Evolutionary conservation across 2,888 invertebrate species (phyloP), one percentile per base, ranked within the genome.

Genomic region (Vanessa cardui): DNA sequence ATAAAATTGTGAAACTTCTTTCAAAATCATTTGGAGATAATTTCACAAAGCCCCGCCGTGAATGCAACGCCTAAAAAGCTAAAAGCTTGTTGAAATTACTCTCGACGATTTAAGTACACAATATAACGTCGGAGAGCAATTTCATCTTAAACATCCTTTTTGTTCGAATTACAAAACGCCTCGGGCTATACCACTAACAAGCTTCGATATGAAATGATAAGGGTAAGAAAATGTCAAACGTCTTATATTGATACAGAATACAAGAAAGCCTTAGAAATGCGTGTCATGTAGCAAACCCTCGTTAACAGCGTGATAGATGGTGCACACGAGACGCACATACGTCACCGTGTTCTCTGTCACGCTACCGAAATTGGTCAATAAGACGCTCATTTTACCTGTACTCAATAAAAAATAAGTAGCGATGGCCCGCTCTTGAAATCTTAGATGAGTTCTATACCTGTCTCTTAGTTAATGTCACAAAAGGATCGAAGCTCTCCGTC

Each of bases 271-370:
- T 68, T 77, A 74, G 79, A 77, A 73, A 76, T 74, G 74, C 79
- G 81, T 80, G 79, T 85, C 84, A 74, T 79, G 81, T 85, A 80
- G 76, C 84, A 76, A 76, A 76, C 76, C 81, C 84, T 89, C 84
- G 85, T 88, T 88, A 87, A 77, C 59, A 59, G 44, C 64, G 74
- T 87, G 86, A 87, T 83, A 79, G 83, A 87, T 87, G 77, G 75
- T 72, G 68, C 31, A 52, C 64, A 58, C 39, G 49, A 45, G 49
- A n/a, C 62, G 46, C 33, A 63, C 58, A 58, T 62, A 62, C 47
- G 47, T 58, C 58, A 58, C 58, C 44, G 33, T 66, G 39, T 12
- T 31, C 18, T 6, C 16, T 1, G 20, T 20, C 54, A 47, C 44
- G 44, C 39, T 49, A 18, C 21, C 33, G 45, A 59, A 60, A 67